phyloP scores from a whole-genome alignment of 2,888 invertebrate species.

The Standfussiana lucernea region DNA sequence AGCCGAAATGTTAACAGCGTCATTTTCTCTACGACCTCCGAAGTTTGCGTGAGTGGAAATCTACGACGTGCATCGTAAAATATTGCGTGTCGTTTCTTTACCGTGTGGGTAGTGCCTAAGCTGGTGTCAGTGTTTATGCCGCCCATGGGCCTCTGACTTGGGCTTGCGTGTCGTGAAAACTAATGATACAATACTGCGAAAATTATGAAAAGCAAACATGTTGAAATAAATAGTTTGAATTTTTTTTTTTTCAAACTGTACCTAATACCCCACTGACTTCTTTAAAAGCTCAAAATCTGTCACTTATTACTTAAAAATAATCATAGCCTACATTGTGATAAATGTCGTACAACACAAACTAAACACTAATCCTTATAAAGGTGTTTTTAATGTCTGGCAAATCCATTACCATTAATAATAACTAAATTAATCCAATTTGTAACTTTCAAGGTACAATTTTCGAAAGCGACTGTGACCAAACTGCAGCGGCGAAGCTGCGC shows the following conservation, averaged over 20 bases:
- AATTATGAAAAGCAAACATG: too few relatives aligned
- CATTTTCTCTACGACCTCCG: background rate
- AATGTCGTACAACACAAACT: constrained; percentile 21
- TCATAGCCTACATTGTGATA: constrained; percentile 57
- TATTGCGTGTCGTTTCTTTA: background rate
- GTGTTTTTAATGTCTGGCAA: background rate
- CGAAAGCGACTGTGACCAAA: background rate
- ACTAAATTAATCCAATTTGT: constrained; percentile 8
- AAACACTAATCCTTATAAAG: background rate
- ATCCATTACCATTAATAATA: background rate
- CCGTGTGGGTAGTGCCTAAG: too few relatives aligned
- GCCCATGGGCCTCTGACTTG: too few relatives aligned
- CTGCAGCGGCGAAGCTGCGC: background rate
- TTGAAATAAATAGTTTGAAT: too few relatives aligned
- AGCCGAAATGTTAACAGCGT: background rate
- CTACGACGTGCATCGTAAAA: background rate
- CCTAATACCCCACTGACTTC: background rate
- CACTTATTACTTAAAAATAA: constrained; percentile 33
- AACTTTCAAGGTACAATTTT: background rate
- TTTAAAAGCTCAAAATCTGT: constrained; percentile 26
- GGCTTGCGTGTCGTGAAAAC: too few relatives aligned
- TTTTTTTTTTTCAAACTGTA: too few relatives aligned
- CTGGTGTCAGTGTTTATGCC: too few relatives aligned
- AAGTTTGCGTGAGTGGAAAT: background rate
- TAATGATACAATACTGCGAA: too few relatives aligned